A percentile compares a stretch with the other conserved stretches of the same genome.
Evolutionary conservation across 2,113 vertebrate genomes (phyloP).

Genomic region (Myodes glareolus): DNA sequence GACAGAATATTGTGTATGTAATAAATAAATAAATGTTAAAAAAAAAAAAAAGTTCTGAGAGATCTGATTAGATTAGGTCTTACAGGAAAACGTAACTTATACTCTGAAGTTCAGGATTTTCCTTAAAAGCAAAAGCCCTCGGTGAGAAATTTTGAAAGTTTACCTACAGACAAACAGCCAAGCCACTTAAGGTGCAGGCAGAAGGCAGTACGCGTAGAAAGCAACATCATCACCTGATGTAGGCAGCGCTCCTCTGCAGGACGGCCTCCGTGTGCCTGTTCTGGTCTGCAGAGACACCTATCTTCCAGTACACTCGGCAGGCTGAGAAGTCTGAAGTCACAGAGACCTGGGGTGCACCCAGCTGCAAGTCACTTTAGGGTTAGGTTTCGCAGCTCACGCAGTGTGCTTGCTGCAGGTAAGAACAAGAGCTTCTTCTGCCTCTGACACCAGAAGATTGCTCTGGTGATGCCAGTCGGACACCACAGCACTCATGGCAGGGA

Average conservation of each 20-base stretch:
- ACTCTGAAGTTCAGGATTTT: neutral
- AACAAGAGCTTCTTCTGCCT: rapidly evolving
- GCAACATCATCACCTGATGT: slow-evolving; percentile 85
- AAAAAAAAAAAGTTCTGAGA: neutral
- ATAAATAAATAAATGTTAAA: too few relatives aligned
- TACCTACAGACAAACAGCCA: neutral
- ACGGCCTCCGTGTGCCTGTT: slow-evolving; percentile 77
- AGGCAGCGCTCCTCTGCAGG: slow-evolving; percentile 83
- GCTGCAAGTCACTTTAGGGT: neutral
- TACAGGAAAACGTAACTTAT: neutral
- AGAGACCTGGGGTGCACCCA: slow-evolving; percentile 85
- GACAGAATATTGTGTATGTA: too few relatives aligned
- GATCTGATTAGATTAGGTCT: neutral
- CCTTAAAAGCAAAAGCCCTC: neutral
- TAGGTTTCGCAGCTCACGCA: neutral
- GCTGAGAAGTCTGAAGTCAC: slow-evolving; percentile 87
- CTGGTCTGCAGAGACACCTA: slow-evolving; percentile 70
- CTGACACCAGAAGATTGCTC: too few relatives aligned
- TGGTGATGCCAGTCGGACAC: neutral
- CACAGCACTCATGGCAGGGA: neutral
- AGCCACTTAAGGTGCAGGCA: neutral
- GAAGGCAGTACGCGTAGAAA: neutral
- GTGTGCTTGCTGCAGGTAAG: rapidly evolving
- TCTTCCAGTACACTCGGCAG: slow-evolving; percentile 91
- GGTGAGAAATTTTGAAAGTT: neutral